These are phyloP conservation scores for Morbakka virulenta DNA, from an alignment of 30 jellyfish, hydroid and myxozoan species.

Conservation along the genomic window DNA sequence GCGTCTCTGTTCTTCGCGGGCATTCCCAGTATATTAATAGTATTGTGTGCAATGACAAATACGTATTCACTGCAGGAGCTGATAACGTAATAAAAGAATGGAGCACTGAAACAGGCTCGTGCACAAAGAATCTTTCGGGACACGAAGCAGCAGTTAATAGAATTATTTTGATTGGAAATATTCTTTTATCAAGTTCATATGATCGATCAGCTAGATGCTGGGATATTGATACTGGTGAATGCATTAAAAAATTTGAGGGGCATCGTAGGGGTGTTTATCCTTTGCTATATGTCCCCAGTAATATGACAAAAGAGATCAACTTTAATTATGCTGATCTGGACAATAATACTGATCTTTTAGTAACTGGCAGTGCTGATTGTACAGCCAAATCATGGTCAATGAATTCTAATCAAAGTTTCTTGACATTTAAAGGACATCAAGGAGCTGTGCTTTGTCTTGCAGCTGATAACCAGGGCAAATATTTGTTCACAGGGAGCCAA, in stretches of 20 bases:
- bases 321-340: conserved; percentile 77
- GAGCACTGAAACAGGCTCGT: conserved; percentile 91
- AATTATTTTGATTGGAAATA: conserved; percentile 56
- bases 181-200: conserved; percentile 81
- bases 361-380: conserved; percentile 89
- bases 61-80: conserved; percentile 88
- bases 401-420: conserved; percentile 66
- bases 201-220: conserved; percentile 86
- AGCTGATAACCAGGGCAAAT: conserved; percentile 73
- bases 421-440: conserved; percentile 84
- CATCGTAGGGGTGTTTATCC: conserved; percentile 85
- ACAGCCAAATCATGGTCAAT: conserved; percentile 94
- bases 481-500: conserved; percentile 84
- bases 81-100: conserved; percentile 78
- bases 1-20: conserved; percentile 73
- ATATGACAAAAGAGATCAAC: conserved; percentile 62
- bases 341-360: conserved; percentile 66
- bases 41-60: conserved; percentile 65
- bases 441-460: conserved; percentile 88
- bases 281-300: conserved; percentile 79
- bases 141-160: conserved; percentile 87
- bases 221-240: conserved; percentile 90
- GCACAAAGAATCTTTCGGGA: conserved; percentile 90
- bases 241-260: conserved; percentile 72
- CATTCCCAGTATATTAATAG: conserved; percentile 79